These are phyloP conservation scores for Ptilodon capucinus DNA, from an alignment of 2,888 invertebrate species.

Conservation along the genomic window DNA sequence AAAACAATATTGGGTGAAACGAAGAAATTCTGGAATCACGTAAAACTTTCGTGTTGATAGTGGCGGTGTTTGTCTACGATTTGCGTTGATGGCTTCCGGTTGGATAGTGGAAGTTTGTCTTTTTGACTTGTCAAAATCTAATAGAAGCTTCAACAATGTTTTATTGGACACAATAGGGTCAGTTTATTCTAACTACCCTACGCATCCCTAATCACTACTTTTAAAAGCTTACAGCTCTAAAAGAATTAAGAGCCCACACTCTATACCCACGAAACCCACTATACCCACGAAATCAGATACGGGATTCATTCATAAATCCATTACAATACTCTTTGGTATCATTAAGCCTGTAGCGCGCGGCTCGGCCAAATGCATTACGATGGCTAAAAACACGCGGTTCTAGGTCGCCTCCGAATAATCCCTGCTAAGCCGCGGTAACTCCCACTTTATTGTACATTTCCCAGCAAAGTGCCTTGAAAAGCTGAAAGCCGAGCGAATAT, in stretches of 20 bases:
- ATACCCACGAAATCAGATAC: background rate
- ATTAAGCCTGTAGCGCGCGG: slow-evolving; percentile 5
- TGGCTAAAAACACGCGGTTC: slow-evolving; percentile 28
- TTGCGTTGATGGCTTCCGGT: background rate
- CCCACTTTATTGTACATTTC: slow-evolving; percentile 59
- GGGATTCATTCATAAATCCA: background rate
- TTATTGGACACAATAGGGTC: too few species aligned
- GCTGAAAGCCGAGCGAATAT: slow-evolving; percentile 56
- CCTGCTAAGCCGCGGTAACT: slow-evolving; percentile 40
- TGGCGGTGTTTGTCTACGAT: background rate
- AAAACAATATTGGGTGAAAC: background rate
- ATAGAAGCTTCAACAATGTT: background rate
- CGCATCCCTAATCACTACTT: too few species aligned
- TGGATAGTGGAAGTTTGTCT: background rate
- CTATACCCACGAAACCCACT: background rate
- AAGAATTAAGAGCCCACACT: too few species aligned
- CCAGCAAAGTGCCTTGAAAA: slow-evolving; percentile 59
- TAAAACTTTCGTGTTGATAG: background rate
- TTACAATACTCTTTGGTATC: background rate
- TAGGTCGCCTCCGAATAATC: slow-evolving; percentile 41
- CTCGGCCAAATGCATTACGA: slow-evolving; percentile 1
- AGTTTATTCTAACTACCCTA: too few species aligned
- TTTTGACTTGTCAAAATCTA: background rate
- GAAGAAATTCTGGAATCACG: background rate
- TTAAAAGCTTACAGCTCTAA: too few species aligned